Conservation (phyloP, 2,888 invertebrate genomes). For the Thymelicus lineola region DNA sequence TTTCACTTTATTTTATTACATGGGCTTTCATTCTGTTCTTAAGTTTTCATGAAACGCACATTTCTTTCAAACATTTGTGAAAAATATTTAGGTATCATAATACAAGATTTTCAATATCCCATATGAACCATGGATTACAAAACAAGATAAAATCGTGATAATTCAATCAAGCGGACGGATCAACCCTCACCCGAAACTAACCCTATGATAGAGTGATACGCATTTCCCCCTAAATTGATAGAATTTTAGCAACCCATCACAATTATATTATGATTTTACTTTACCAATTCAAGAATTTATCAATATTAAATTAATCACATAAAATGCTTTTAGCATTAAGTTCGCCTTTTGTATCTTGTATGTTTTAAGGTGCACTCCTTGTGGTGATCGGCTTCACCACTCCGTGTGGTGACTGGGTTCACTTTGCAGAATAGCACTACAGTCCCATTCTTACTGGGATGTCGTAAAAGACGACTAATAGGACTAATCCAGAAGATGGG, state of each 20-base stretch:
- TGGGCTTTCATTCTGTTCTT: neutral
- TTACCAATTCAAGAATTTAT: neutral
- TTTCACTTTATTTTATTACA: slow-evolving; percentile 1
- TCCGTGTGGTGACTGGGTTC: too few species aligned
- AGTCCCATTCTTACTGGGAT: too few species aligned
- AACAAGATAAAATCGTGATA: slow-evolving; percentile 6
- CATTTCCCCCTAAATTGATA: slow-evolving; percentile 44
- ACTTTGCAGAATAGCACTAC: too few species aligned
- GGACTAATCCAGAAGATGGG: too few species aligned
- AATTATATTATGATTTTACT: slow-evolving; percentile 38
- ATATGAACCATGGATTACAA: neutral
- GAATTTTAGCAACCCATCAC: slow-evolving; percentile 44
- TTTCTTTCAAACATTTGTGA: neutral
- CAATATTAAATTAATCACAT: neutral
- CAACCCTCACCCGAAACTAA: slow-evolving; percentile 43
- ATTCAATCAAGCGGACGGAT: slow-evolving; percentile 43
- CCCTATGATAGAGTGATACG: slow-evolving; percentile 43
- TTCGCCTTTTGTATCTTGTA: too few species aligned
- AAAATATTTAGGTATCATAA: neutral
- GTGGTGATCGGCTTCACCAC: too few species aligned
- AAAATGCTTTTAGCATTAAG: too few species aligned
- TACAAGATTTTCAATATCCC: neutral
- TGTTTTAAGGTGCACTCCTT: too few species aligned
- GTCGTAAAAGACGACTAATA: too few species aligned
- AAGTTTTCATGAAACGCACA: neutral